These are phyloP conservation scores for Haplochromis burtoni DNA, from an alignment of 2,113 vertebrate species.

Conservation along the genomic window DNA sequence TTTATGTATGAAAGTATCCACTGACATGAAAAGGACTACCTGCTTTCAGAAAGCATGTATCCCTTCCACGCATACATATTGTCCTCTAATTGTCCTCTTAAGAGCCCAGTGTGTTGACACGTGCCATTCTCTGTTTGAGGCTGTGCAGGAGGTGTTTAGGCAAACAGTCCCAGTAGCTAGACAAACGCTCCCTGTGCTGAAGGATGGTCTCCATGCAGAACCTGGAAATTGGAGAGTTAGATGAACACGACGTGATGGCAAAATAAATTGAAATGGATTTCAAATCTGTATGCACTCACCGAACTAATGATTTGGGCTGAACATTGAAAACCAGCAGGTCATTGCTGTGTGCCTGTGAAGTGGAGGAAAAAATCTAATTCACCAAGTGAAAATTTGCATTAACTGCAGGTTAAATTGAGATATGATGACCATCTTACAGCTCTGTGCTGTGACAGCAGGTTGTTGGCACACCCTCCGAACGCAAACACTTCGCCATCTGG, in stretches of 20 bases:
- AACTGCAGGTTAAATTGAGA: neutral
- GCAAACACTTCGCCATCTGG: slow-evolving; percentile 92
- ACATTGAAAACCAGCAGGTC: slow-evolving; percentile 88
- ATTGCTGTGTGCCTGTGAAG: slow-evolving; percentile 87
- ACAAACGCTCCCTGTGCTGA: slow-evolving; percentile 81
- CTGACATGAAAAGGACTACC: neutral
- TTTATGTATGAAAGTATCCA: neutral
- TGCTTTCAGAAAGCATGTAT: neutral
- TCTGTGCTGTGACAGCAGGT: slow-evolving; percentile 85
- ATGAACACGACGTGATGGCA: neutral
- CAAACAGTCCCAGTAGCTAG: slow-evolving; percentile 83
- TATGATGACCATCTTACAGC: slow-evolving; percentile 76
- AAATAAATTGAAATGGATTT: neutral
- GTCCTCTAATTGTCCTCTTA: slow-evolving; percentile 36
- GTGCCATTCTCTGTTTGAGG: slow-evolving; percentile 79
- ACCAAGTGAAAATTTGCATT: neutral
- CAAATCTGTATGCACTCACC: slow-evolving; percentile 66
- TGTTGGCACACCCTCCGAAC: slow-evolving; percentile 97
- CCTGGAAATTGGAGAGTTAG: slow-evolving; percentile 50
- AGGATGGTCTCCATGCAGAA: slow-evolving; percentile 84
- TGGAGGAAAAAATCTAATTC: neutral
- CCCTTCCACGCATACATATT: neutral
- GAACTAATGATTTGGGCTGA: slow-evolving; percentile 86
- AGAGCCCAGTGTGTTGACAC: slow-evolving; percentile 84
- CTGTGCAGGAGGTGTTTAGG: slow-evolving; percentile 88